phyloP scores from a whole-genome alignment of 2,113 vertebrate species.

The Apodemus sylvaticus region DNA sequence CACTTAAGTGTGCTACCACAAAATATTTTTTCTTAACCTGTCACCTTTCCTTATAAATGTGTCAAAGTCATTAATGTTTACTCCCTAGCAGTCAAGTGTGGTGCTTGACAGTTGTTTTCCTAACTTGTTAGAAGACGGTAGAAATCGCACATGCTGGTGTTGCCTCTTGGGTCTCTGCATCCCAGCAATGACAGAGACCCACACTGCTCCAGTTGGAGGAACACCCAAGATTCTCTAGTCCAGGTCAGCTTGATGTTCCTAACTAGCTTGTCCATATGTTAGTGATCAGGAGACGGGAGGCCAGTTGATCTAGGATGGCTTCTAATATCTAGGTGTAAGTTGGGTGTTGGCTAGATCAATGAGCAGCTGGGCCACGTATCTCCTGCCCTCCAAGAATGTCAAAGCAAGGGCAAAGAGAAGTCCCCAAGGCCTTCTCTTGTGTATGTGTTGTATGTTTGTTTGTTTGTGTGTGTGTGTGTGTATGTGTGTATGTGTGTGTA shows the following conservation, averaged over 20 bases:
- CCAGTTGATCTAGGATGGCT: background rate
- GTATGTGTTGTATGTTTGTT: background rate
- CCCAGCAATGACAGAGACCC: background rate
- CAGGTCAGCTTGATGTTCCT: background rate
- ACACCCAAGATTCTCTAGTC: background rate
- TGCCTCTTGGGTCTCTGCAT: background rate
- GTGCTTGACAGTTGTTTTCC: background rate
- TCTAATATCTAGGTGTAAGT: background rate
- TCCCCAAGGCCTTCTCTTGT: background rate
- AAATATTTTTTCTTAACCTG: slow-evolving; percentile 14
- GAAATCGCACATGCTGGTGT: background rate
- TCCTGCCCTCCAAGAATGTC: background rate
- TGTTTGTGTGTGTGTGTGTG: too few species aligned
- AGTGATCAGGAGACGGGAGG: too few species aligned
- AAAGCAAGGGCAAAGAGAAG: background rate
- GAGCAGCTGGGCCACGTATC: background rate
- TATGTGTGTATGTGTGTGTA: background rate
- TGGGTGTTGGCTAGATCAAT: background rate
- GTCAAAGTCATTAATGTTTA: too few species aligned
- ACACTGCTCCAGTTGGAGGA: background rate
- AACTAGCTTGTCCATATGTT: background rate
- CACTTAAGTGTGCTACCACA: background rate
- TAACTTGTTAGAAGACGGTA: background rate
- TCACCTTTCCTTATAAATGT: background rate
- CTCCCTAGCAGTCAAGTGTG: background rate